Evolutionary conservation across 1,140 invertebrate species (phyloP).

Genomic region (Wiebesia pumilae): DNA sequence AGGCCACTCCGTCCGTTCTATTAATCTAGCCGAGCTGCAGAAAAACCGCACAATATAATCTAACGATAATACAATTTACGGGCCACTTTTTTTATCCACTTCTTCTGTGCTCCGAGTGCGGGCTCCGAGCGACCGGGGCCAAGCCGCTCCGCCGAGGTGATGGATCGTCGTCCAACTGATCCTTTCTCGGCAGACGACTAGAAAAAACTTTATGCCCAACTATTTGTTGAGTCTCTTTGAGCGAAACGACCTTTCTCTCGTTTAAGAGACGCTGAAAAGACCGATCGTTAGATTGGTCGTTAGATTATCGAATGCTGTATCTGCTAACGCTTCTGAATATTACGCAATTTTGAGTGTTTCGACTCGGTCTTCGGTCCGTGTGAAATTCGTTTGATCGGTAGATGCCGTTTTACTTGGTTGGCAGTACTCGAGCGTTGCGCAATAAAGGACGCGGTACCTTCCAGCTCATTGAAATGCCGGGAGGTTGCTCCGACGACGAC

Average conservation of each 20-base stretch:
- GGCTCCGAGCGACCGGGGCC: neutral
- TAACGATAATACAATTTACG: conserved; percentile 5
- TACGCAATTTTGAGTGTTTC: neutral
- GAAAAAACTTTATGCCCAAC: neutral
- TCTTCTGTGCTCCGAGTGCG: neutral
- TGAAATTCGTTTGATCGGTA: neutral
- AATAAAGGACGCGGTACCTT: neutral
- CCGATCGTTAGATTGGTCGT: neutral
- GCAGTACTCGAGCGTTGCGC: neutral
- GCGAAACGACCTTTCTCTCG: neutral
- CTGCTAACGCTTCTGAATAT: neutral
- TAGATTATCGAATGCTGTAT: neutral
- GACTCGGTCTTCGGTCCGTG: neutral
- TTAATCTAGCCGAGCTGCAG: conserved; percentile 27
- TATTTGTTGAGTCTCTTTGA: neutral
- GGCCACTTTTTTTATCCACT: neutral
- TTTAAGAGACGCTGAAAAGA: neutral
- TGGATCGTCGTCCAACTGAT: neutral
- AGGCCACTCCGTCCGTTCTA: conserved; percentile 40
- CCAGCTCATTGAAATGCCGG: no score
- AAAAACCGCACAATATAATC: conserved; percentile 40
- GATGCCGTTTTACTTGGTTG: neutral
- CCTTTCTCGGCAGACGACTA: neutral
- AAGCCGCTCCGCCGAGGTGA: no score
- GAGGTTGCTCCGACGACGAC: no score